Evolutionary conservation across 2,113 vertebrate genomes (phyloP), one percentile per base, ranked within the genome.

Genomic region (Larimichthys polyactis): DNA sequence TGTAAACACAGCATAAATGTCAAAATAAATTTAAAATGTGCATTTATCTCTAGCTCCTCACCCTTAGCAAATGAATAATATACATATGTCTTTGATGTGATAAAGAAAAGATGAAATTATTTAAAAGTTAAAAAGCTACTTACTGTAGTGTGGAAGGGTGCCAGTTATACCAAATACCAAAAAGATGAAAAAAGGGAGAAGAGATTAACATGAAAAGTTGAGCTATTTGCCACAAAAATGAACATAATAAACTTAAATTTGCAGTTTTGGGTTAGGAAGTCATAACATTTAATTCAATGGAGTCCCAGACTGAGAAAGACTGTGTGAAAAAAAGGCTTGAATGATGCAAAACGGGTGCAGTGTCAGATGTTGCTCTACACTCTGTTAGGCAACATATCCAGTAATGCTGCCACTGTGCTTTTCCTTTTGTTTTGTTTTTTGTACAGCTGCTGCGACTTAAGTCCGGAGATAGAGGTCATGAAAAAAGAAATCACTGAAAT

Each of bases 281-380:
- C 22, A n/a, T 55, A 75, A 69, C 29, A 60, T 72, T 84, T 59
- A 79, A 75, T 66, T 78, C 36, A 5, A 81, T 46, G 65, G 49
- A 57, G 69, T 74, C 51, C 27, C 75, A 40, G 68, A 73, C 64
- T 77, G 69, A 54, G 22, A 71, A 32, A 74, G 19, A 71, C 65
- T 24, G 43, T 65, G 75, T 64, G 3, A 88, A 86, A 36, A 36
- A 36, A 82, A 69, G 46, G 46, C 59, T 74, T 51, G 65, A 77
- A 88, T 83, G 78, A 92, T 83, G 84, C 84, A 88, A 80, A 88
- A 51, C 5, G 29, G 52, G 24, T 76, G 87, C 69, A 89, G 66
- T 81, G 48, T 81, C 75, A 65, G 20, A 77, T 68, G 62, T 78
- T 82, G 29, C 63, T 81, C 20, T 57, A 17, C 51, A 64, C 15